A percentile compares a stretch with the other conserved stretches of the same genome.
These are phyloP conservation scores for Marronus borbonicus DNA, from an alignment of 2,888 invertebrate genomes.

Conservation along the genomic window DNA sequence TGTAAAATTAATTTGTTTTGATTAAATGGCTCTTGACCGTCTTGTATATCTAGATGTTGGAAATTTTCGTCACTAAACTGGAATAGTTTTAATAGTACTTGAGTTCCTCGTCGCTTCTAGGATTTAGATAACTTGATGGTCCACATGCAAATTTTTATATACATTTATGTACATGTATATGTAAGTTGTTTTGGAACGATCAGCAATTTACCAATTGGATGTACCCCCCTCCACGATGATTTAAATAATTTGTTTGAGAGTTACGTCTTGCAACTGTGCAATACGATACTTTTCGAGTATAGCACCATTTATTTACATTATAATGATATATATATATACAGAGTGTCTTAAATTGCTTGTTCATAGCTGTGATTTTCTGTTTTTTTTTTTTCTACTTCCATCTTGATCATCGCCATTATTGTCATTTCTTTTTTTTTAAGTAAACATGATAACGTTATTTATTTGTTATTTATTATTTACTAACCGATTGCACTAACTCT, in stretches of 20 bases:
- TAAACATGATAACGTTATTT: constrained; percentile 35
- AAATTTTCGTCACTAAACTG: no score
- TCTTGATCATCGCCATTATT: constrained; percentile 26
- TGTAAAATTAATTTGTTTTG: background rate
- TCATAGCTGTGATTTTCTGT: constrained; percentile 42
- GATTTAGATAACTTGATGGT: no score
- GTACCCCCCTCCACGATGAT: background rate
- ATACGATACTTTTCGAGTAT: constrained; percentile 19
- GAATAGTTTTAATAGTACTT: no score
- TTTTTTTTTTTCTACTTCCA: background rate
- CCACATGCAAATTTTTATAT: no score
- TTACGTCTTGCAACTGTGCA: constrained; percentile 23
- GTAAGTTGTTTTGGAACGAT: constrained; percentile 14
- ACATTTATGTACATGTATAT: no score
- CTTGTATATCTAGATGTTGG: no score
- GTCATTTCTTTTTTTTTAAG: constrained; percentile 16
- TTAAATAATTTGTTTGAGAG: background rate
- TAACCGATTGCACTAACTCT: constrained; percentile 4
- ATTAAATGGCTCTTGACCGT: no score
- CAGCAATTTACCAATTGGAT: constrained; percentile 23
- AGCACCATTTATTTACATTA: constrained; percentile 11
- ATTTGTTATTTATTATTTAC: constrained; percentile 36
- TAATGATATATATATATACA: constrained; percentile 30
- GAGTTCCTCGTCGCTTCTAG: no score
- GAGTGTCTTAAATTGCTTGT: constrained; percentile 39